A percentile compares a stretch with the other conserved stretches of the same genome.
Evolutionary conservation across 2,797 vertebrate species (phyloP).

Genomic region (Acropternis orthonyx): DNA sequence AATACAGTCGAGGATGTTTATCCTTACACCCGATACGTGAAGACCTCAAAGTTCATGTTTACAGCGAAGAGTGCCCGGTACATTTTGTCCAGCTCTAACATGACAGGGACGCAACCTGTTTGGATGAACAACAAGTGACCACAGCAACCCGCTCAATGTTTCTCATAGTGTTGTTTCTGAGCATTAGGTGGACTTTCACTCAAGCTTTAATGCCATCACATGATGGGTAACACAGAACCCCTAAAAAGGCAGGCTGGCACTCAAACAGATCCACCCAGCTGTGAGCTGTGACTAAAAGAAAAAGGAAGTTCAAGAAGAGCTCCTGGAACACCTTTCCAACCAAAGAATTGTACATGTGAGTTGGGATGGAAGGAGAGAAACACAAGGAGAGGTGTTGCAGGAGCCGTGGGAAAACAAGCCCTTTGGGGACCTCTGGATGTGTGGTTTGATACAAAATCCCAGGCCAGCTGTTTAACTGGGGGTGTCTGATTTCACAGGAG

Average conservation of each 20-base stretch:
- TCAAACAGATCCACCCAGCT: not conserved
- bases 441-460: conserved; percentile 48
- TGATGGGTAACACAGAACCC: not conserved
- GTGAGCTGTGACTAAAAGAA: not conserved
- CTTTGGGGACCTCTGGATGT: conserved; percentile 33
- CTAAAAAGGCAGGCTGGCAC: not conserved
- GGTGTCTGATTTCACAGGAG: conserved; percentile 12
- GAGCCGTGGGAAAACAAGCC: conserved; percentile 21
- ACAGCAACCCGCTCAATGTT: not conserved
- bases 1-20: not conserved
- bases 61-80: rapidly evolving
- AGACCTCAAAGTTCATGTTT: not conserved
- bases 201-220: not conserved
- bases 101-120: not conserved
- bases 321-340: not conserved
- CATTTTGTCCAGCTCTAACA: not conserved
- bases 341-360: not conserved
- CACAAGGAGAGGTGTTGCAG: not conserved
- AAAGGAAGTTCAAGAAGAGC: not conserved
- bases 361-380: not conserved
- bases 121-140: not conserved
- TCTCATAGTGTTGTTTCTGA: not conserved
- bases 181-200: not conserved
- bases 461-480: conserved; percentile 9
- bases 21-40: not conserved